Evolutionary conservation across 2,113 vertebrate genomes (phyloP), one percentile per base, ranked within the genome.

Genomic region (Epinephelus moara): DNA sequence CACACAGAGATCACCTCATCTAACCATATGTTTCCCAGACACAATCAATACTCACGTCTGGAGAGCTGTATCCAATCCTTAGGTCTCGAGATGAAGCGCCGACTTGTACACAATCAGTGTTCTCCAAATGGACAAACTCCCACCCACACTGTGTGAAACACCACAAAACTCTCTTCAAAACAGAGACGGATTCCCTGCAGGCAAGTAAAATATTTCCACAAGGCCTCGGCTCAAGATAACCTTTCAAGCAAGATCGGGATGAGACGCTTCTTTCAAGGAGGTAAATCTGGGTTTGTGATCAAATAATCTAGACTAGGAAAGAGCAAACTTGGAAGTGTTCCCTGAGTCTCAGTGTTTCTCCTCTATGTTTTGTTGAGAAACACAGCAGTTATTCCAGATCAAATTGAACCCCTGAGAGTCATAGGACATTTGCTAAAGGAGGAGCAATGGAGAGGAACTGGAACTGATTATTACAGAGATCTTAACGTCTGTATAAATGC

Each of bases 1-100:
- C 27, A 70, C 77, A 49, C 9, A 53, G 5, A 23, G 70, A 70
- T 82, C 69, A 72, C 53, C 60, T 80, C 73, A 75, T 82, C 60
- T 13, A 74, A 75, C 56, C 56, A 82, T 76, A 67, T 64, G 80
- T 72, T 89, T 81, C 40, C 63, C 56, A 91, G 83, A 89, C 84
- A 78, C 23, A 80, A 92, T 92, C 85, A 86, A 90, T 89, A 85
- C 57, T 45, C 45, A 15, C 1, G n/a, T 88, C 88, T 89, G 19
- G 0, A 73, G 76, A 85, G 73, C 17, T 66, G 72, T 3, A 82
- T 75, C 40, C 40, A 45, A 68, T 75, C 30, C 42, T 89, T 59
- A 37, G 69, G 23, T 88, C 75, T 52, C 70, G 18, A 82, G 66
- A 73, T 56, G 19, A 68, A 80, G 55, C 67, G 8, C 59, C 15